Percentiles rank a stretch among this genome's conserved stretches.
Conservation (phyloP, 2,888 invertebrate species). For the Drosophila meridiana region DNA sequence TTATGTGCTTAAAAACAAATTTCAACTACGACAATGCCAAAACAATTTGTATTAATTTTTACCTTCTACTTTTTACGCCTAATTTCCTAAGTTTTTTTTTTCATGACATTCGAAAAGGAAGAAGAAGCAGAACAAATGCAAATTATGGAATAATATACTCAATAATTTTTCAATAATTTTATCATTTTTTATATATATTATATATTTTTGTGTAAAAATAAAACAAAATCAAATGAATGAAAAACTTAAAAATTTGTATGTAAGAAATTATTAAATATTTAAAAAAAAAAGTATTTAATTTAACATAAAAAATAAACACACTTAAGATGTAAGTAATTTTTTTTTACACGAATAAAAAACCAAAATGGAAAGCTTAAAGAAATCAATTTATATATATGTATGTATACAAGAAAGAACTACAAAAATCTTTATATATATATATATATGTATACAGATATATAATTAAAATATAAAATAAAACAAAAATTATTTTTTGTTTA, state of each 20-base stretch:
- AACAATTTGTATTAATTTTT: conserved; percentile 44
- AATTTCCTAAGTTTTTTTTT: conserved; percentile 18
- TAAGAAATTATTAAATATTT: conserved; percentile 54
- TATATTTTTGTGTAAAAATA: conserved; percentile 37
- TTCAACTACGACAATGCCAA: conserved; percentile 49
- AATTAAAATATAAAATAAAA: background rate
- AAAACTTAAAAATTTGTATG: conserved; percentile 48
- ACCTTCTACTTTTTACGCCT: conserved; percentile 6
- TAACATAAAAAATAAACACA: conserved; percentile 50
- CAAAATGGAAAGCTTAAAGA: conserved; percentile 28
- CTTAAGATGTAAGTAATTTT: conserved; percentile 66
- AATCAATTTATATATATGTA: conserved; percentile 37
- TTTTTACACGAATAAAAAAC: conserved; percentile 59
- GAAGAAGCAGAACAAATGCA: conserved; percentile 20
- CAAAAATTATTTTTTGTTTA: background rate
- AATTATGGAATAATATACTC: conserved; percentile 42
- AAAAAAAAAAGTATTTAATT: conserved; percentile 44
- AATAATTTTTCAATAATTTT: conserved; percentile 22
- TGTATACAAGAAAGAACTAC: conserved; percentile 35
- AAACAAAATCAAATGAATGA: conserved; percentile 29
- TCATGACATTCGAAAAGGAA: conserved; percentile 19
- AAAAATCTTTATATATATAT: conserved; percentile 31
- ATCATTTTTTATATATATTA: conserved; percentile 28
- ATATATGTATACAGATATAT: conserved; percentile 38
- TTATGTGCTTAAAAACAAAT: background rate